Conservation (phyloP, 1,140 invertebrate genomes). For the Thaumatotibia leucotreta region DNA sequence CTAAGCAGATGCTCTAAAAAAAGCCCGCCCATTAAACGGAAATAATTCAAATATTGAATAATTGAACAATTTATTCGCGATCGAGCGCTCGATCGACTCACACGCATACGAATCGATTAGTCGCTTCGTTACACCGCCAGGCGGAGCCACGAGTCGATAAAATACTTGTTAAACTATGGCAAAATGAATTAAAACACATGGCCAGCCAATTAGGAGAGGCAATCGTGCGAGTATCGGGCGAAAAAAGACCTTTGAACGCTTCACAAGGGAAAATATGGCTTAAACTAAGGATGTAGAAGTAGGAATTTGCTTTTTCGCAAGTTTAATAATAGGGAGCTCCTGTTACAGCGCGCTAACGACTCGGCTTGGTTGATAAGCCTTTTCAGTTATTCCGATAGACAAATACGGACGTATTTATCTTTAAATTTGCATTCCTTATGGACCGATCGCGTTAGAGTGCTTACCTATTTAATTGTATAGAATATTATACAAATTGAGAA, state of each 20-base stretch:
- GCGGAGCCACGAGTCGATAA: constrained; percentile 70
- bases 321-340: constrained; percentile 55
- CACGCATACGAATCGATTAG: constrained; percentile 71
- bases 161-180: constrained; percentile 76
- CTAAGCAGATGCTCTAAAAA: constrained; percentile 15
- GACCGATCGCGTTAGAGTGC: constrained; percentile 13
- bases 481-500: background rate
- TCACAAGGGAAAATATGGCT: constrained; percentile 31
- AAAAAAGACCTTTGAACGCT: constrained; percentile 55
- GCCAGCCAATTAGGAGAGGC: constrained; percentile 72
- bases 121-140: constrained; percentile 60
- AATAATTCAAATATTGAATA: constrained; percentile 35
- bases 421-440: constrained; percentile 53
- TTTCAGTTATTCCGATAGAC: constrained; percentile 70
- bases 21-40: constrained; percentile 25
- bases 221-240: constrained; percentile 68
- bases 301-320: constrained; percentile 26
- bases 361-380: constrained; percentile 55
- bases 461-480: background rate
- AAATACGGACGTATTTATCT: constrained; percentile 74
- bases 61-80: constrained; percentile 44
- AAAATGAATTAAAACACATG: constrained; percentile 75
- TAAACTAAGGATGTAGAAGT: constrained; percentile 31
- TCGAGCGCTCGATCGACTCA: constrained; percentile 44
- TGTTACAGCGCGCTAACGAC: constrained; percentile 66